Percentiles rank a stretch among this genome's conserved stretches.
Conservation (phyloP, 2,797 vertebrate species). For the Leptatherina wallacei region DNA sequence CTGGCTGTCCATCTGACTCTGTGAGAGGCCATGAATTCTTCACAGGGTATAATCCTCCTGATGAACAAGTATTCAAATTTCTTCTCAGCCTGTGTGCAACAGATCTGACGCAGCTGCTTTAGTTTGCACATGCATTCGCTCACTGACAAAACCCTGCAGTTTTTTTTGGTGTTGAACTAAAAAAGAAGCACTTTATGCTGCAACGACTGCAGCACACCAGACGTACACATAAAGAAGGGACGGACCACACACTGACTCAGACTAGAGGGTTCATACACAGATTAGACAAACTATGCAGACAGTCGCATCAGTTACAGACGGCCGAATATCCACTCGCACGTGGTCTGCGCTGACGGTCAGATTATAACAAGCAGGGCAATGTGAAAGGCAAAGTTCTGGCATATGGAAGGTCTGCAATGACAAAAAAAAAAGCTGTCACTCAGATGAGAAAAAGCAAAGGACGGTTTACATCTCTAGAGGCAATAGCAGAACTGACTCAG, state of each 20-base stretch:
- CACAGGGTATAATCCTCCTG: conserved; percentile 22
- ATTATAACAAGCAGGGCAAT: conserved; percentile 47
- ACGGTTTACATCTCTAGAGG: not conserved
- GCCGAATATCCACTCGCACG: conserved; percentile 53
- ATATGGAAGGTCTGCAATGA: conserved; percentile 47
- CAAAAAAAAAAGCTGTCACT: conserved; percentile 27
- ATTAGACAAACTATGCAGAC: conserved; percentile 79
- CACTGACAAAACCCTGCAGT: conserved; percentile 5
- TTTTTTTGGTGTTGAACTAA: not conserved
- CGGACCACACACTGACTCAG: conserved; percentile 65
- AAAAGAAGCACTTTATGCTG: conserved; percentile 33
- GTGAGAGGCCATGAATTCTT: conserved; percentile 14
- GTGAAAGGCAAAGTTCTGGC: conserved; percentile 29
- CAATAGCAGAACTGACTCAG: not conserved
- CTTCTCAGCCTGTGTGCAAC: conserved; percentile 29
- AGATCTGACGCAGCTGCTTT: conserved; percentile 14
- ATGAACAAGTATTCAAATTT: conserved; percentile 33
- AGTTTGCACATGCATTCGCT: not conserved
- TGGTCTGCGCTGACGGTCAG: conserved; percentile 53
- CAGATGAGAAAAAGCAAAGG: not conserved
- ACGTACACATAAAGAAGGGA: conserved; percentile 42
- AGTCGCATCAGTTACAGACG: conserved; percentile 70
- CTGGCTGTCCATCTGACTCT: conserved; percentile 1
- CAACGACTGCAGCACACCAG: conserved; percentile 25
- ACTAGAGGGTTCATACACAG: conserved; percentile 59